These are phyloP conservation scores for Macquaria ambigua DNA, from an alignment of 2,113 vertebrate genomes.

Conservation along the genomic window DNA sequence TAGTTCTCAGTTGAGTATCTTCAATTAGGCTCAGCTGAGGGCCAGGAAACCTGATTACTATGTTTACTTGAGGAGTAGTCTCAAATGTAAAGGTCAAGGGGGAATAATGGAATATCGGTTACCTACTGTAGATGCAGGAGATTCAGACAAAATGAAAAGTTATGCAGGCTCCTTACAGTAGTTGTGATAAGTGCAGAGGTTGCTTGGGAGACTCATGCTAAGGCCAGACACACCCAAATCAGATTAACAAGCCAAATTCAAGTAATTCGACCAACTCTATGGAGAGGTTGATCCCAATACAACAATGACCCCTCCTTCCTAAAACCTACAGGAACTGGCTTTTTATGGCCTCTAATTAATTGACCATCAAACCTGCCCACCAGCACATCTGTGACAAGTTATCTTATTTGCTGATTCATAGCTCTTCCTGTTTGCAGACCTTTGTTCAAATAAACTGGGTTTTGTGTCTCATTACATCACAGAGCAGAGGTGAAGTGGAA, in stretches of 20 bases:
- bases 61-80: constrained; percentile 63
- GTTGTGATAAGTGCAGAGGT: constrained; percentile 42
- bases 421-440: constrained; percentile 85
- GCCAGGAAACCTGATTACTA: constrained; percentile 74
- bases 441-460: constrained; percentile 76
- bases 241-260: constrained; percentile 70
- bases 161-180: constrained; percentile 51
- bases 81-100: constrained; percentile 69
- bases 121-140: constrained; percentile 59
- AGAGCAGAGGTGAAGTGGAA: constrained; percentile 40
- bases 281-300: constrained; percentile 76
- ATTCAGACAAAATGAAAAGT: constrained; percentile 66
- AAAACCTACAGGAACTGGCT: constrained; percentile 59
- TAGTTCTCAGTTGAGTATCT: constrained; percentile 73
- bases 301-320: constrained; percentile 33
- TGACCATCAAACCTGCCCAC: constrained; percentile 90
- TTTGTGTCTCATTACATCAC: constrained; percentile 60
- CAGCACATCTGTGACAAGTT: constrained; percentile 89
- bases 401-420: constrained; percentile 87
- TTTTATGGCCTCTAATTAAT: constrained; percentile 89
- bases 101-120: constrained; percentile 46
- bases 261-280: constrained; percentile 54
- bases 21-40: constrained; percentile 72
- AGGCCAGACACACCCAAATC: constrained; percentile 74
- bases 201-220: constrained; percentile 59